Evolutionary conservation across 1,140 invertebrate genomes (phyloP), one percentile per base, ranked within the genome.

Genomic region (Eciton burchellii): DNA sequence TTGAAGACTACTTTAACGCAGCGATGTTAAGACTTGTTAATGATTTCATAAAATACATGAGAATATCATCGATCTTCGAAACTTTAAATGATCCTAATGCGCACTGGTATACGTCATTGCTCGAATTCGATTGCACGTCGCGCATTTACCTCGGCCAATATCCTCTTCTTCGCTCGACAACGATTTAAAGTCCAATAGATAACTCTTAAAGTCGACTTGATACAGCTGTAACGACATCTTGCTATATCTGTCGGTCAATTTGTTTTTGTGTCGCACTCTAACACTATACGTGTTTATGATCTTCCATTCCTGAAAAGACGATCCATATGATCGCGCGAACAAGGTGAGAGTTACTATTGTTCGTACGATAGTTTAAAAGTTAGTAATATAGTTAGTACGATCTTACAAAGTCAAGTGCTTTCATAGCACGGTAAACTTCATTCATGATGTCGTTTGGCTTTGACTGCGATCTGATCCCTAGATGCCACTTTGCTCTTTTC

Each of bases 381-480:
- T n/a, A n/a, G n/a, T n/a, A n/a, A n/a, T n/a, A n/a, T n/a, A n/a
- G 0, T n/a, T 2, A 3, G n/a, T 12, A 71, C 16, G 19, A 66
- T 66, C 96, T 95, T 94, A 97, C 97, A 95, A 99, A 99, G 94
- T 98, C 97, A 14, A 99, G 95, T 8, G 97, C 96, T 94, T 99
- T 99, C 99, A 99, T 99, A 16, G 99, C 99, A 86, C 98, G 95
- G 93, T 99, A 99, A 1, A 99, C 99, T 95, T 99, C 99, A 93
- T 99, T 97, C 99, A 99, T 99, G 24, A 99, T 99, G 94, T 99
- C 99, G 91, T 99, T 98, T 2, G 99, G 99, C 93, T 99, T 99
- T 91, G 98, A 99, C 94, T 99, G 99, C 14, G 99, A 99, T 83
- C 99, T 95, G 84, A 99, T 99, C 74, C 98, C 98, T 89, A 99